Evolutionary conservation across 2,113 vertebrate genomes (phyloP).

Genomic region (Leucosticte australis): DNA sequence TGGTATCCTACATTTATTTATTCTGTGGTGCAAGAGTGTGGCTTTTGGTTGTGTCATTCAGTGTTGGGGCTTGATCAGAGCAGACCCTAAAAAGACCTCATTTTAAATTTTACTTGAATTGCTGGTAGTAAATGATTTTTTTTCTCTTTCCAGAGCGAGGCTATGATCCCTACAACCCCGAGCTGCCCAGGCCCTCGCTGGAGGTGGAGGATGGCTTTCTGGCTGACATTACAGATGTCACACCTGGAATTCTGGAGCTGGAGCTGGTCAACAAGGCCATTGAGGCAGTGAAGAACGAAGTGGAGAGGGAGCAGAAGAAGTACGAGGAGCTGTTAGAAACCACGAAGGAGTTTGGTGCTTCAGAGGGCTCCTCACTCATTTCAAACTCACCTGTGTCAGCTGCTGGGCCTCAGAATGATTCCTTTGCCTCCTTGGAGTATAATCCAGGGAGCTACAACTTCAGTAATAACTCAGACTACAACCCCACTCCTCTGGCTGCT

Average conservation of each 20-base stretch:
- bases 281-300: constrained; percentile 87
- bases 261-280: constrained; percentile 94
- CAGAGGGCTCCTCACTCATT: constrained; percentile 54
- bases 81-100: background rate
- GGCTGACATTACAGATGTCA: constrained; percentile 51
- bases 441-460: constrained; percentile 80
- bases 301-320: constrained; percentile 91
- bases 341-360: constrained; percentile 55
- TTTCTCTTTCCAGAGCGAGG: constrained; percentile 76
- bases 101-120: background rate
- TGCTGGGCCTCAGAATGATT: constrained; percentile 6
- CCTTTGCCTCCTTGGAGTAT: constrained; percentile 74
- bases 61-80: background rate
- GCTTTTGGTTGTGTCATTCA: background rate
- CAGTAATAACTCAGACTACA: constrained; percentile 76
- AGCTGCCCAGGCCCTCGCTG: constrained; percentile 77
- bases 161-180: constrained; percentile 93
- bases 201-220: constrained; percentile 70
- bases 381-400: background rate
- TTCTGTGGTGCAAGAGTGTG: background rate
- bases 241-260: constrained; percentile 81
- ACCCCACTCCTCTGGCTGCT: constrained; percentile 80
- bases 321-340: constrained; percentile 85
- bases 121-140: background rate
- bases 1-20: rapidly evolving